A percentile compares a stretch with the other conserved stretches of the same genome.
Evolutionary conservation across 2,797 vertebrate species (phyloP).

Genomic region (Urocyon cinereoargenteus): DNA sequence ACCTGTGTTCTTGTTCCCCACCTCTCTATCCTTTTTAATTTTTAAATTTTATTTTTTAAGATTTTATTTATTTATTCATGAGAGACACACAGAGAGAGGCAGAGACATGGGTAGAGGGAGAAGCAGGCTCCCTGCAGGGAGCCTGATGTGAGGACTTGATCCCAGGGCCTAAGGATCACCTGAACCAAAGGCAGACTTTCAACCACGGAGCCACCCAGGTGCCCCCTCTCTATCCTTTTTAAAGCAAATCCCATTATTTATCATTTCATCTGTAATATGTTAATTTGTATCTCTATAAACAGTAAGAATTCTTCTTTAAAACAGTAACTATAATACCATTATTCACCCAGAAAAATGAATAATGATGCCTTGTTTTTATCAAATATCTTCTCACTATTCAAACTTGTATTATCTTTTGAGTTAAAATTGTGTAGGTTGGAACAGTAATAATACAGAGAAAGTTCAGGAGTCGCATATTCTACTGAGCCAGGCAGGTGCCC

Average conservation of each 20-base stretch:
- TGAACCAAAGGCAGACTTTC: too few species aligned
- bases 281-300: constrained; percentile 37
- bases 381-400: background rate
- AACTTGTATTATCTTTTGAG: constrained; percentile 13
- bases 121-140: too few species aligned
- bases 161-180: too few species aligned
- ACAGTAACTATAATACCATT: background rate
- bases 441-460: background rate
- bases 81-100: too few species aligned
- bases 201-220: too few species aligned
- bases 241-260: background rate
- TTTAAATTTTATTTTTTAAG: too few species aligned
- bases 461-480: background rate
- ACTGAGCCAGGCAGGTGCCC: background rate
- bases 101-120: too few species aligned
- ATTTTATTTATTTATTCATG: too few species aligned
- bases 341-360: background rate
- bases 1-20: background rate
- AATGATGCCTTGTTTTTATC: background rate
- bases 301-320: background rate
- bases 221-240: background rate
- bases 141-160: too few species aligned
- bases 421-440: background rate
- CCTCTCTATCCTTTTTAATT: background rate
- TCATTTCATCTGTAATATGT: constrained; percentile 53